These are phyloP conservation scores for Euclidia mi DNA, from an alignment of 2,888 invertebrate genomes.

Conservation along the genomic window DNA sequence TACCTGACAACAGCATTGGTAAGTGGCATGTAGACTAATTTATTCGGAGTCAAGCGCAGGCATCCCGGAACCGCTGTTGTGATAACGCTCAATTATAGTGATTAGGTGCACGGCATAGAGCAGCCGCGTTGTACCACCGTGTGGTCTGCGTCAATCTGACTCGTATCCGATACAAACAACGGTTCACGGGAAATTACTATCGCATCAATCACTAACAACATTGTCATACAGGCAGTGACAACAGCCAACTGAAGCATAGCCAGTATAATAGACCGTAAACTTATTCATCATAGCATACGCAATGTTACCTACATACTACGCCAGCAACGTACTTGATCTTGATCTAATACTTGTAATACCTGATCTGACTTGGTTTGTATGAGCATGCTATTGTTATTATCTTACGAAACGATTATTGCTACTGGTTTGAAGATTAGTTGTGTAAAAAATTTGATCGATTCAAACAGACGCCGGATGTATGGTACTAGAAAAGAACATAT, in stretches of 20 bases:
- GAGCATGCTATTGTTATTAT: conserved; percentile 1
- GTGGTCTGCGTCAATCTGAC: conserved; percentile 73
- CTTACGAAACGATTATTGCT: neutral
- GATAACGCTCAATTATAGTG: conserved; percentile 76
- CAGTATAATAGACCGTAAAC: conserved; percentile 56
- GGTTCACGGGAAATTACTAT: conserved; percentile 83
- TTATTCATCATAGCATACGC: conserved; percentile 43
- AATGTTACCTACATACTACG: conserved; percentile 36
- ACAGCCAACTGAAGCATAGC: conserved; percentile 60
- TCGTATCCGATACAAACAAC: conserved; percentile 88
- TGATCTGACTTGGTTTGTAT: conserved; percentile 8
- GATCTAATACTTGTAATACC: conserved; percentile 27
- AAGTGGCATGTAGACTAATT: conserved; percentile 68
- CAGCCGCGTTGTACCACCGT: conserved; percentile 62
- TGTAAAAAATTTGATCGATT: neutral
- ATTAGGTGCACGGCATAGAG: conserved; percentile 72
- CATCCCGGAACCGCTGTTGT: conserved; percentile 68
- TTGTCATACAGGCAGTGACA: conserved; percentile 80
- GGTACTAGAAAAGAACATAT: conserved; percentile 1
- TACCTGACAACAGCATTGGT: conserved; percentile 78
- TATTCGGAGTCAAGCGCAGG: conserved; percentile 63
- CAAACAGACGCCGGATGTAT: conserved; percentile 20
- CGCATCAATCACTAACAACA: conserved; percentile 83
- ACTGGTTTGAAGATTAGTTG: conserved; percentile 1
- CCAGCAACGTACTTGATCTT: conserved; percentile 39